Evolutionary conservation across 2,888 invertebrate genomes (phyloP), one percentile per base, ranked within the genome.

Genomic region (Steromphala cineraria): DNA sequence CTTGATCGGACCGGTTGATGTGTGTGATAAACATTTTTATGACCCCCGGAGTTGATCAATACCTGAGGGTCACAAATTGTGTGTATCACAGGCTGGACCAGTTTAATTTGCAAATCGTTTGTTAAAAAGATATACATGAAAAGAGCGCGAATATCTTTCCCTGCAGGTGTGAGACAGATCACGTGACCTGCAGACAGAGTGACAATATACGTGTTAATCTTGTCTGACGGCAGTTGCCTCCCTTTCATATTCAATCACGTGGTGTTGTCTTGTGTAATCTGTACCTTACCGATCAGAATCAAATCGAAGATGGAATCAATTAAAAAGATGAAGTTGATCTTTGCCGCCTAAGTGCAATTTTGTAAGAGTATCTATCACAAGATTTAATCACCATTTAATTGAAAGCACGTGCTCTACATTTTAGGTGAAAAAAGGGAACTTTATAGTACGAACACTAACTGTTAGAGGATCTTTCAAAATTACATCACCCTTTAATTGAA

Each of bases 151-250:
- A 62, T 28, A 24, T 62, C 62, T 13, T 21, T 62, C 62, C 80
- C 15, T 74, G 78, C 52, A 74, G 82, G 46, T 82, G 82, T 24
- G 80, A 81, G 28, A 84, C 82, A 3, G 67, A 78, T 24, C 82
- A 84, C 67, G 81, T 81, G 10, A 67, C 67, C 2, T 82, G 81
- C 74, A 28, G 79, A n/a, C 36, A 53, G 21, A 56, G 28, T n/a
- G 56, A 78, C 24, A 52, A 76, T 1, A 71, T 67, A 3, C 78
- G 79, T 67, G 82, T 81, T 28, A 28, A 21, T 13, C 31, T 5
- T 62, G n/a, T 62, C 62, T 31, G 24, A 62, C 24, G 31, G 62
- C 24, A 28, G 62, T 21, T 28, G 28, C 24, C 28, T 21, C 62
- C 62, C 62, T 21, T 62, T 62, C 24, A 15, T 62, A 10, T 0